phyloP scores from a whole-genome alignment of 2,888 invertebrate species.

The Rotaria socialis region DNA sequence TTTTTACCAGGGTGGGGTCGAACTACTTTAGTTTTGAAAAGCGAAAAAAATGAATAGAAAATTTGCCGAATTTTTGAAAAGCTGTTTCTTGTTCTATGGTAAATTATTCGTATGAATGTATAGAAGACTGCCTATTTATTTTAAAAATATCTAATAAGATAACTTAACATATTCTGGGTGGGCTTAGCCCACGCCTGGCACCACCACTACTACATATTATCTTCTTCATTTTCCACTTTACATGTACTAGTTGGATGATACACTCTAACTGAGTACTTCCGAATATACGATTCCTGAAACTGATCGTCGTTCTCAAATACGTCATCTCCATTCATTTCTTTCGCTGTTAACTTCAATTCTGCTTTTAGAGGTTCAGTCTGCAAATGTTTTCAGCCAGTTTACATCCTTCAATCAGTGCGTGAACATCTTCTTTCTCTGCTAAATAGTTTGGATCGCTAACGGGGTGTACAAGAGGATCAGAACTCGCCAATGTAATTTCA shows the following conservation, averaged over 20 bases:
- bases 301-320: conserved; percentile 51
- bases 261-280: conserved; percentile 62
- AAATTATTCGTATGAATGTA: too few relatives aligned
- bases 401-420: conserved; percentile 53
- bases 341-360: conserved; percentile 51
- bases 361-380: conserved; percentile 54
- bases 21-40: too few relatives aligned
- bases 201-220: too few relatives aligned
- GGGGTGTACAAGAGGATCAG: conserved; percentile 74
- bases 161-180: too few relatives aligned
- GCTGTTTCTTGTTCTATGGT: too few relatives aligned
- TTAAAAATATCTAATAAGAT: too few relatives aligned
- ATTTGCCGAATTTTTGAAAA: too few relatives aligned
- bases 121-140: too few relatives aligned
- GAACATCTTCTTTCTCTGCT: conserved; percentile 65
- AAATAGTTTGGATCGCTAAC: conserved; percentile 87
- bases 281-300: conserved; percentile 54
- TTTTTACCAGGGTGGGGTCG: too few relatives aligned
- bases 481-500: conserved; percentile 70
- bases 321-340: conserved; percentile 54
- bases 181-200: too few relatives aligned
- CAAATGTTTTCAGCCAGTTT: conserved; percentile 55
- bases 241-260: conserved; percentile 78
- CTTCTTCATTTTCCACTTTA: conserved; percentile 66
- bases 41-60: too few relatives aligned